Percentiles rank a stretch among this genome's conserved stretches.
Conservation (phyloP, 2,113 vertebrate genomes). For the Benitochromis conjunctus region DNA sequence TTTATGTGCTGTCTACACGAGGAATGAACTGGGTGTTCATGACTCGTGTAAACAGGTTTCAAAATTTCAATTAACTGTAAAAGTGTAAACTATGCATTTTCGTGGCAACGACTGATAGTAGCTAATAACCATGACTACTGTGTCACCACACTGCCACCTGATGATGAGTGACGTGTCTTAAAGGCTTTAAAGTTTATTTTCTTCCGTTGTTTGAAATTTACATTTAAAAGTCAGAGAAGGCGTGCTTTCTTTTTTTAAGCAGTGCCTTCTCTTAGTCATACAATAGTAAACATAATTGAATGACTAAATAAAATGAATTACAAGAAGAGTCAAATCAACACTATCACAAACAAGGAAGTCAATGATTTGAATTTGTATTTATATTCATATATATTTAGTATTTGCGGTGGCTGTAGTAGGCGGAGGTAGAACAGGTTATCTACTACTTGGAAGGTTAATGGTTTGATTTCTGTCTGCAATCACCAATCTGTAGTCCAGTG, state of each 20-base stretch:
- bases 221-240: not conserved
- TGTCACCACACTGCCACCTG: constrained; percentile 14
- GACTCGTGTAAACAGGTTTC: not conserved
- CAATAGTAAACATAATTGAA: not conserved
- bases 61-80: not conserved
- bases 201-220: not conserved
- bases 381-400: not conserved
- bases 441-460: not conserved
- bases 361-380: not conserved
- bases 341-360: not conserved
- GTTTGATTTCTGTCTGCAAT: not conserved
- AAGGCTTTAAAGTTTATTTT: not conserved
- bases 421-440: not conserved
- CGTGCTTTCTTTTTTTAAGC: not conserved
- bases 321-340: not conserved
- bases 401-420: not conserved
- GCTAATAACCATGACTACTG: not conserved
- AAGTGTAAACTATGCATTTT: not conserved
- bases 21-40: not conserved
- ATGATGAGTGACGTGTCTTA: not conserved
- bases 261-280: not conserved
- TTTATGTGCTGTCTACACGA: not conserved
- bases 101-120: not conserved
- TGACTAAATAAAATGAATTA: not conserved
- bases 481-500: not conserved